Evolutionary conservation across 1,140 invertebrate species (phyloP).

Genomic region (Ladona fulva): DNA sequence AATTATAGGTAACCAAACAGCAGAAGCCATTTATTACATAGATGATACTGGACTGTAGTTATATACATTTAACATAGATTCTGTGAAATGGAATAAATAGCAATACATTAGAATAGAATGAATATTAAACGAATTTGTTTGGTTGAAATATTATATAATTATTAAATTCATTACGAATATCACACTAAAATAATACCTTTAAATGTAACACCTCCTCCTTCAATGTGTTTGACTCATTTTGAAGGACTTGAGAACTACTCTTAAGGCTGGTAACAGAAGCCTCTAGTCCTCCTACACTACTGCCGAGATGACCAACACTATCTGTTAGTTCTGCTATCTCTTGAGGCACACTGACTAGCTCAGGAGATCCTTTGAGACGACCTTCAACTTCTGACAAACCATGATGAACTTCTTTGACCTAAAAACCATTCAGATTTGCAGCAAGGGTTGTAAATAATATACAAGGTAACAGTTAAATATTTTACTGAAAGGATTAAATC

Average conservation of each 20-base stretch:
- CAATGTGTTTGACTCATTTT: constrained; percentile 33
- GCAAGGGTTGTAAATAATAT: too few relatives aligned
- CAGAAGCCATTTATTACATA: too few relatives aligned
- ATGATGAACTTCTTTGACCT: constrained; percentile 39
- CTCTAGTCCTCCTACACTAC: constrained; percentile 40
- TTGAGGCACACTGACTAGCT: constrained; percentile 45
- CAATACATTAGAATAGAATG: too few relatives aligned
- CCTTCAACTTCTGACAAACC: constrained; percentile 45
- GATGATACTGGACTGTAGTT: too few relatives aligned
- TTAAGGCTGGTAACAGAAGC: constrained; percentile 34
- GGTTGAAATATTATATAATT: too few relatives aligned
- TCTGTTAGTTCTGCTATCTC: constrained; percentile 41
- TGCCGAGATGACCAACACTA: constrained; percentile 49
- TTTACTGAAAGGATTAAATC: too few relatives aligned
- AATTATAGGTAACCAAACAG: too few relatives aligned
- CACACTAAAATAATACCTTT: constrained; percentile 32
- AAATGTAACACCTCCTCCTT: constrained; percentile 37
- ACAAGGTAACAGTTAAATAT: too few relatives aligned
- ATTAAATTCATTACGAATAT: too few relatives aligned
- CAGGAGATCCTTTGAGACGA: constrained; percentile 45
- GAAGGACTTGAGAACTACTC: constrained; percentile 32
- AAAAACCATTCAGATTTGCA: constrained; percentile 23
- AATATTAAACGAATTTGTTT: too few relatives aligned
- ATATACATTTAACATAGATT: too few relatives aligned
- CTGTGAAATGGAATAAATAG: too few relatives aligned